Conservation (phyloP, 2,113 vertebrate species). For the Rostratula benghalensis region DNA sequence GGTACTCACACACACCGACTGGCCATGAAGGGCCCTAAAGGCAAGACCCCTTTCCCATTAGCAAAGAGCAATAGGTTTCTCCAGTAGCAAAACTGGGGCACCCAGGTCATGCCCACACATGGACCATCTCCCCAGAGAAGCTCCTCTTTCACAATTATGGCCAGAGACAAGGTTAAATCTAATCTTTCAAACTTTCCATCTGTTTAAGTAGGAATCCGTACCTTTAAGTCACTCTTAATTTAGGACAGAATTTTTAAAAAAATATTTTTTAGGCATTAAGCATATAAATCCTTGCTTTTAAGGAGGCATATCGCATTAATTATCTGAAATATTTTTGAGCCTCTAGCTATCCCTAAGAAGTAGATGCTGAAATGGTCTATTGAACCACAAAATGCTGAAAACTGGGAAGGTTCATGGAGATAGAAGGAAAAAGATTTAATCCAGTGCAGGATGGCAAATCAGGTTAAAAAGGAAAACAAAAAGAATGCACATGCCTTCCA, state of each 20-base stretch:
- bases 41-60: background rate
- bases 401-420: background rate
- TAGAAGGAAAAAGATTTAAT: background rate
- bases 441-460: background rate
- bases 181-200: background rate
- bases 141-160: accelerated
- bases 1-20: no score
- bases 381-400: background rate
- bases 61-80: background rate
- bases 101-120: background rate
- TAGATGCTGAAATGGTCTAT: background rate
- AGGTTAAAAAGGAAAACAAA: background rate
- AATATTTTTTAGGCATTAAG: background rate
- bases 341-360: background rate
- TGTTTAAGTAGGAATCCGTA: background rate
- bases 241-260: background rate
- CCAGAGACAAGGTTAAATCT: background rate
- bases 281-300: background rate
- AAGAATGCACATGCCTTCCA: background rate
- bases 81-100: background rate
- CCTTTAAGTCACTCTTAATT: background rate
- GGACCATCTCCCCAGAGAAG: background rate
- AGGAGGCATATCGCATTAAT: background rate
- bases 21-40: background rate
- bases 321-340: background rate